Base-by-base conservation (phyloP, 2,797 vertebrate species). In the Rhinatrema bivittatum region DNA sequence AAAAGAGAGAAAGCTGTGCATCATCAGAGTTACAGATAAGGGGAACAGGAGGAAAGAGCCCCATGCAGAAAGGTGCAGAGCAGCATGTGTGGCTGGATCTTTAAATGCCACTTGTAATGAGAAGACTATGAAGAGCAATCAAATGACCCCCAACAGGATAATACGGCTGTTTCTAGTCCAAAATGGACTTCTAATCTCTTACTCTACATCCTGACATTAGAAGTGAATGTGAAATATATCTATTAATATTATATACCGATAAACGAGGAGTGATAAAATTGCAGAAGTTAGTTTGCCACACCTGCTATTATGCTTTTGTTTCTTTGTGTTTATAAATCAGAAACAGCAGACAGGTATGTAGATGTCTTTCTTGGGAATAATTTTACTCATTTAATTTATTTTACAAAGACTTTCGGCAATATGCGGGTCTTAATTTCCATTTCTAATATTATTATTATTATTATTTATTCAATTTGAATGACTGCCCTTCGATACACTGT, bases 11-110 rank as follows among this genome's bases (percentile, higher is more conserved):
- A 74, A 85, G 79, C 76, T 59, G 66, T 72, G 78, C 79, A 79
- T 86, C 82, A 76, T 88, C 80, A 60, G 73, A 75, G 76, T 66
- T 70, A 70, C 61, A 89, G 89, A 89, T 88, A 90, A 87, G 85
- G 60, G 66, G 76, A 72, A 76, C 66, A 70, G 75, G 75, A 79
- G 79, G 73, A 66, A 81, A 74, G 62, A 60, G 76, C 63, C 70
- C 53, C 70, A 61, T 36, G 70, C 62, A 48, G 70, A 69, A 85
- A 86, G 82, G 84, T 84, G 73, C 57, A 56, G 62, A 73, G 63
- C 73, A 7, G 78, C 76, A 65, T 72, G 76, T 79, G 78, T 74
- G 82, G 78, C 71, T 79, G 74, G 74, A 69, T 74, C 76, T 79
- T 71, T 72, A 85, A 87, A 86, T 85, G 79, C 75, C 83, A 87